phyloP scores from a whole-genome alignment of 1,140 invertebrate species.

The Drosophila nannoptera region DNA sequence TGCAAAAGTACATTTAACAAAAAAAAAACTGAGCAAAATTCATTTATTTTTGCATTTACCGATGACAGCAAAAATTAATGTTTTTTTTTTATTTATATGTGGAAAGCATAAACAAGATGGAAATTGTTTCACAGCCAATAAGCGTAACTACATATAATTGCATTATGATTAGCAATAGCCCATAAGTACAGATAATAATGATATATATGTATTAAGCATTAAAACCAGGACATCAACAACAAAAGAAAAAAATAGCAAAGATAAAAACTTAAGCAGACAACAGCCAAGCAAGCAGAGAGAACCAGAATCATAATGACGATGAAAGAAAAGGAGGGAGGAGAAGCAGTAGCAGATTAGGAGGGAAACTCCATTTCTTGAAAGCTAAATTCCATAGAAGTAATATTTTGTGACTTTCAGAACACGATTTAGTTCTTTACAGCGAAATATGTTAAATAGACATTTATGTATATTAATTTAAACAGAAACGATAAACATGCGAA shows the following conservation, averaged over 20 bases:
- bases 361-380: constrained; percentile 15
- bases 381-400: constrained; percentile 41
- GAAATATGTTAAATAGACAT: constrained; percentile 37
- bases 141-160: constrained; percentile 52
- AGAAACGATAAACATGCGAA: too few relatives aligned
- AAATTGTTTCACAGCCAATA: constrained; percentile 63
- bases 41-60: constrained; percentile 56
- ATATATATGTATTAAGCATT: constrained; percentile 43
- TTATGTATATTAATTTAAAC: constrained; percentile 29
- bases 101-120: constrained; percentile 26
- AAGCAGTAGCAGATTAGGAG: too few relatives aligned
- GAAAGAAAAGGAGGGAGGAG: background rate
- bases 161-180: constrained; percentile 76
- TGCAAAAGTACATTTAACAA: constrained; percentile 33
- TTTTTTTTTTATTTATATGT: constrained; percentile 27
- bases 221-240: constrained; percentile 48
- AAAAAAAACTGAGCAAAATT: constrained; percentile 40
- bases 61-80: constrained; percentile 25
- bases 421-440: constrained; percentile 34
- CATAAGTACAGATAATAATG: constrained; percentile 60
- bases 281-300: constrained; percentile 44
- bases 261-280: constrained; percentile 60
- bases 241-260: constrained; percentile 43
- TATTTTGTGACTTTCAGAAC: constrained; percentile 13
- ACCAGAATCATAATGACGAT: constrained; percentile 1